phyloP scores from a whole-genome alignment of 2,797 vertebrate species.

The Crypturellus tataupa region DNA sequence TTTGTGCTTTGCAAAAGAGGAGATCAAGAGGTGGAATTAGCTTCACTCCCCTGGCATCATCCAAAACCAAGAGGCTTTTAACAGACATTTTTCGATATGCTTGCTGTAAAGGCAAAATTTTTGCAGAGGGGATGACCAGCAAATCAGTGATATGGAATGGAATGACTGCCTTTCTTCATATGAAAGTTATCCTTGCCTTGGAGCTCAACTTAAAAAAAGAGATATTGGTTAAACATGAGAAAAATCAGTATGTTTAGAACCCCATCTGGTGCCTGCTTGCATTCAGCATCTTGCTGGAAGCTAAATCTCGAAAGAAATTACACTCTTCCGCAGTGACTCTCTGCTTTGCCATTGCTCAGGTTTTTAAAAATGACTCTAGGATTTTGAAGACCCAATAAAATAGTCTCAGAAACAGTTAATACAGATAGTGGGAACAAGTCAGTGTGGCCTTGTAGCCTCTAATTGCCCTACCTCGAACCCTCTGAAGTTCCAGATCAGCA shows the following conservation, averaged over 20 bases:
- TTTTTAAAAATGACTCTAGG: neutral
- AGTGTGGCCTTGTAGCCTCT: neutral
- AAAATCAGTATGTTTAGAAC: accelerated
- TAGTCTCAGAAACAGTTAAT: too few species aligned
- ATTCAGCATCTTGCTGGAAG: neutral
- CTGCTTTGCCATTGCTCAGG: neutral
- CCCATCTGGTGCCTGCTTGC: neutral
- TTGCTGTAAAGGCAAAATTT: neutral
- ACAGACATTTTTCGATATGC: neutral
- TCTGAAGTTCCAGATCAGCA: neutral
- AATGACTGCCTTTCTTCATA: neutral
- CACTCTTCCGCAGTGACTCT: neutral
- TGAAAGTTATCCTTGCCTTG: neutral
- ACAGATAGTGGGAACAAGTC: neutral
- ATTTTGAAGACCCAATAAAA: neutral
- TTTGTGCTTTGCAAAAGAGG: conserved; percentile 25
- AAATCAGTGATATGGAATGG: neutral
- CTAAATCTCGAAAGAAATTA: neutral
- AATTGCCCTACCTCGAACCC: neutral
- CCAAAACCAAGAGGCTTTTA: neutral
- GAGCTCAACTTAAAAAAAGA: neutral
- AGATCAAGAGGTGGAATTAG: neutral
- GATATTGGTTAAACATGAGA: neutral
- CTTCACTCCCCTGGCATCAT: neutral
- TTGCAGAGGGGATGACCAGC: neutral